Conservation (phyloP, 2,888 invertebrate genomes). For the Conistra vaccinii region DNA sequence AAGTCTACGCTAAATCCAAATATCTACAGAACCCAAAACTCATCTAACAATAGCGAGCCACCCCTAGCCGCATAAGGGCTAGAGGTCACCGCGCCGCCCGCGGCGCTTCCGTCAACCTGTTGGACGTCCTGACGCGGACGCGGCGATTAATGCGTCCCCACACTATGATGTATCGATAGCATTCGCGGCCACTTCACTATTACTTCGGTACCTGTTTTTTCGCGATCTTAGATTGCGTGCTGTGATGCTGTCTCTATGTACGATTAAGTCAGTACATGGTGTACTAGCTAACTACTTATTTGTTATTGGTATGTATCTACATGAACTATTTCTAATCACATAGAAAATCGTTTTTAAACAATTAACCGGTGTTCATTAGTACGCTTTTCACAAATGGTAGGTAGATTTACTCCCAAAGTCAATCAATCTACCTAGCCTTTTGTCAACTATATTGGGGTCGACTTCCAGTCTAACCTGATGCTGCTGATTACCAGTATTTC, state of each 20-base stretch:
- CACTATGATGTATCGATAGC: constrained; percentile 63
- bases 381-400: background rate
- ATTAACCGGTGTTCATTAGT: no score
- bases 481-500: no score
- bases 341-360: no score
- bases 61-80: constrained; percentile 42
- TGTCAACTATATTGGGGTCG: no score
- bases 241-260: background rate
- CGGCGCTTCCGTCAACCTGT: constrained; percentile 66
- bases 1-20: background rate
- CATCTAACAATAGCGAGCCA: constrained; percentile 4
- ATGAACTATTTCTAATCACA: no score
- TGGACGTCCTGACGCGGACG: constrained; percentile 53
- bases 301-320: no score
- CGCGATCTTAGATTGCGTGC: constrained; percentile 22
- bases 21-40: background rate
- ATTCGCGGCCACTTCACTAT: constrained; percentile 41
- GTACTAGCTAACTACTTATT: background rate
- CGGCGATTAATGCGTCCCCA: constrained; percentile 65
- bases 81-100: constrained; percentile 42
- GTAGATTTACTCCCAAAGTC: background rate
- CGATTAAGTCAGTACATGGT: constrained; percentile 2
- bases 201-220: constrained; percentile 43
- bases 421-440: no score
- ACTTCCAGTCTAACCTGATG: no score